Base-by-base conservation (phyloP, 2,888 invertebrate genomes). In the Nesidiocoris tenuis region DNA sequence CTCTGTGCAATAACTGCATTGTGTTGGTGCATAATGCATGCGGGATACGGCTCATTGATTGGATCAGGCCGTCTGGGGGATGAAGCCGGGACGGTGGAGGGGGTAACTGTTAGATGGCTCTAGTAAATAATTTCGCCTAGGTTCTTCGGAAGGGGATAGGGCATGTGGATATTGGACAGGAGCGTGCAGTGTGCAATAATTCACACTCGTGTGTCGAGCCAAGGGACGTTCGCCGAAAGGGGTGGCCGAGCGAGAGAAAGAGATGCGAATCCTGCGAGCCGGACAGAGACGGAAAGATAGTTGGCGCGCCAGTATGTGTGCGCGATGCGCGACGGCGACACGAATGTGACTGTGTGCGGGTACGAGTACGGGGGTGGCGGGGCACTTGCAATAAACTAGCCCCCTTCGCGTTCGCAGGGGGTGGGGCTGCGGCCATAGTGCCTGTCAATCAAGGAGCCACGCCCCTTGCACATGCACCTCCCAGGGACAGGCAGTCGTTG, bases 381-480 rank as follows among this genome's bases (percentile, higher is more conserved):
- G 22, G 64, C 59, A 61, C 67, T 56, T 71, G 76, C 76, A 76
- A 76, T 76, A 76, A 76, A 76, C 70, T 76, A 76, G 71, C 74
- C 74, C 72, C 74, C 57, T 66, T 56, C 64, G 24, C 65, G 55
- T 74, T 63, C n/a, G 12, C 39, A 59, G 68, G 64, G 70, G 78
- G 76, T 74, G 76, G 61, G 78, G 68, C 76, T 71, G 76, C 74
- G 65, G 76, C 76, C 76, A 76, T 76, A 71, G 76, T 71, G 66
- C 76, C 75, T 76, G 77, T 76, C 77, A 77, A 76, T 77, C 77
- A 77, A 65, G 54, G 56, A 64, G 71, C 67, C 77, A 75, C 77
- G 76, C 77, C 75, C 77, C 75, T 67, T 76, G 77, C 77, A 77
- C 77, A 75, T 77, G 76, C 77, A 77, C 72, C 77, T 59, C 71